These are phyloP conservation scores for Caenorhabditis doughertyi DNA, from an alignment of 2,888 invertebrate genomes.

Conservation along the genomic window DNA sequence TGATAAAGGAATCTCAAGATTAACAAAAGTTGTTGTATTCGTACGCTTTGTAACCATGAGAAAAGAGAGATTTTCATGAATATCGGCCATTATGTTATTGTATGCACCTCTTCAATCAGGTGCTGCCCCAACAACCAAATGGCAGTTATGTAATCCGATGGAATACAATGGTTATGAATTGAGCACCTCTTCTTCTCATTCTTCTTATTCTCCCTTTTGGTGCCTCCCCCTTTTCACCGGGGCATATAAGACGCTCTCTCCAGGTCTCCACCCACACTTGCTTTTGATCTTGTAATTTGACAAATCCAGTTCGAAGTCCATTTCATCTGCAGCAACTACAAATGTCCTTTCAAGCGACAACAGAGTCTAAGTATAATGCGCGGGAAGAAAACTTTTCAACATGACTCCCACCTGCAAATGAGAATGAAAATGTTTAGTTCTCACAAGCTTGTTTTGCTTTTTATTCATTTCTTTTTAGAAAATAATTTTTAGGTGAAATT, in stretches of 20 bases:
- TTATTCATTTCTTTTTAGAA: neutral
- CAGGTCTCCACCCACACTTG: constrained; percentile 27
- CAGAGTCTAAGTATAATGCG: constrained; percentile 22
- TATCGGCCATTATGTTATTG: constrained; percentile 59
- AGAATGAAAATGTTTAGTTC: neutral
- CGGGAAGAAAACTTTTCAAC: constrained; percentile 28
- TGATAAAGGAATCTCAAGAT: constrained; percentile 46
- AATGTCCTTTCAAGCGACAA: constrained; percentile 42
- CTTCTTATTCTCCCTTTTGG: neutral
- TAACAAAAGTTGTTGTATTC: constrained; percentile 57
- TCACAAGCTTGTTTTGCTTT: neutral
- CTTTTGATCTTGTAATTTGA: constrained; percentile 40
- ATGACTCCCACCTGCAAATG: constrained; percentile 11
- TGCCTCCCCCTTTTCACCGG: constrained; percentile 14
- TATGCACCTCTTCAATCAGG: constrained; percentile 52
- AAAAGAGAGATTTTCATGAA: constrained; percentile 40
- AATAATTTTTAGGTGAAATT: neutral
- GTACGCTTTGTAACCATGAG: constrained; percentile 40
- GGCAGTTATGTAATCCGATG: constrained; percentile 45
- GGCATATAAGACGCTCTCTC: constrained; percentile 37
- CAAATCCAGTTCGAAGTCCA: constrained; percentile 39
- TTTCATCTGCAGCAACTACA: constrained; percentile 35
- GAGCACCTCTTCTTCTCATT: constrained; percentile 24
- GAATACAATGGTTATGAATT: constrained; percentile 57
- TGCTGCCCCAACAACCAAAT: constrained; percentile 40